Base-by-base conservation (phyloP, 2,113 vertebrate species). In the Coregonus clupeaformis region DNA sequence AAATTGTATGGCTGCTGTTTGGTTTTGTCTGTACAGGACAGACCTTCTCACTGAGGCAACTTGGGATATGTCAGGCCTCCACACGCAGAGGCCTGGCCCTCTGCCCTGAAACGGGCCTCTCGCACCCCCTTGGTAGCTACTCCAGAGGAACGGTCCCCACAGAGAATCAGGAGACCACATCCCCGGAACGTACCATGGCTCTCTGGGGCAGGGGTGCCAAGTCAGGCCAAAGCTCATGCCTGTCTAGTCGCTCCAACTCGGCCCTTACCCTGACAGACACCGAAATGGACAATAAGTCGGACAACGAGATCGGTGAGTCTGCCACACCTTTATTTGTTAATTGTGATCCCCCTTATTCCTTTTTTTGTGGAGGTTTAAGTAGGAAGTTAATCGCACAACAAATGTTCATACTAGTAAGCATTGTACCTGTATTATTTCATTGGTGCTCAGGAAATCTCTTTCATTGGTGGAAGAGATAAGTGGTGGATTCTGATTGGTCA, bases 231-330 rank as follows among this genome's bases (percentile, higher is more conserved):
- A 97, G 94, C 82, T 98, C 98, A 79, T 97, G 95, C 90, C 94
- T 97, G 73, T 99, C 98, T 70, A 99, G 97, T 75, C 97, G 96
- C 85, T 99, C 97, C 81, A 98, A 98, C 94, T 99, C 98, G 1
- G 96, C 94, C 75, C 95, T 99, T 89, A 98, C 97, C 16, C 96
- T 99, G 89, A 98, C 97, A 30, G 98, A 99, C 90, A 98, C 96
- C 0, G 97, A 99, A 88, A 97, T 97, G 1, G 98, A 98, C 77
- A 98, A 98, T 95, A 98, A 97, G 90, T 98, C 96, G 5, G 97
- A 98, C 93, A 97, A 95, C 79, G 97, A 98, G 82, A 96, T 86
- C 30, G 97, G 98, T 99, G 94, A 98, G 98, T 97, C 42, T 47
- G 76, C 57, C 80, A 76, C 70, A 14, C 63, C 29, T 82, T 47